Percentiles rank a stretch among this genome's conserved stretches.
These are phyloP conservation scores for Plecturocebus donacophilus DNA, from an alignment of 2,113 vertebrate genomes.

Conservation along the genomic window DNA sequence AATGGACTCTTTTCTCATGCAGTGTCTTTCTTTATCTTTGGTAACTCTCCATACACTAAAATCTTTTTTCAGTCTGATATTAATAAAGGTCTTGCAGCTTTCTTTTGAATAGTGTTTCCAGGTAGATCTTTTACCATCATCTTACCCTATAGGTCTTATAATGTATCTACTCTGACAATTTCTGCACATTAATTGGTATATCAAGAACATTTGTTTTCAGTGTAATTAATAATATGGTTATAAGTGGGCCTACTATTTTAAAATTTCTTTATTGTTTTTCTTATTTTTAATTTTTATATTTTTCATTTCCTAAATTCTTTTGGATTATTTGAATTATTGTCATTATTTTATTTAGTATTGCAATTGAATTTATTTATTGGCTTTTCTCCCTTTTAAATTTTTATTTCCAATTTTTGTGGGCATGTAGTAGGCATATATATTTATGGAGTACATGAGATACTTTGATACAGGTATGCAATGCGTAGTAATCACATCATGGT, in stretches of 20 bases:
- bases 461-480: too few species aligned
- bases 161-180: not conserved
- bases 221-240: not conserved
- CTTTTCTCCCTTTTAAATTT: not conserved
- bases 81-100: not conserved
- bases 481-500: too few species aligned
- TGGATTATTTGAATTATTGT: not conserved
- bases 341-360: not conserved
- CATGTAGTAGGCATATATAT: too few species aligned
- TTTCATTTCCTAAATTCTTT: constrained; percentile 17
- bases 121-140: not conserved
- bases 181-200: not conserved
- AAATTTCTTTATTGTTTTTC: not conserved
- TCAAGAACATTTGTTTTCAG: not conserved
- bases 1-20: not conserved
- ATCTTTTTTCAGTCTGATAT: not conserved
- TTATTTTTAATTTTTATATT: not conserved
- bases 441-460: too few species aligned
- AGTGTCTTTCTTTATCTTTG: not conserved
- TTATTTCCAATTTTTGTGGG: not conserved
- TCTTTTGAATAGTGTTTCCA: not conserved
- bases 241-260: not conserved
- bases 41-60: not conserved
- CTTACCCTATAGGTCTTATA: not conserved
- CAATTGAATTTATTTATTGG: not conserved